These are phyloP conservation scores for Glossosoma conforme DNA, from an alignment of 1,140 invertebrate genomes.

Conservation along the genomic window DNA sequence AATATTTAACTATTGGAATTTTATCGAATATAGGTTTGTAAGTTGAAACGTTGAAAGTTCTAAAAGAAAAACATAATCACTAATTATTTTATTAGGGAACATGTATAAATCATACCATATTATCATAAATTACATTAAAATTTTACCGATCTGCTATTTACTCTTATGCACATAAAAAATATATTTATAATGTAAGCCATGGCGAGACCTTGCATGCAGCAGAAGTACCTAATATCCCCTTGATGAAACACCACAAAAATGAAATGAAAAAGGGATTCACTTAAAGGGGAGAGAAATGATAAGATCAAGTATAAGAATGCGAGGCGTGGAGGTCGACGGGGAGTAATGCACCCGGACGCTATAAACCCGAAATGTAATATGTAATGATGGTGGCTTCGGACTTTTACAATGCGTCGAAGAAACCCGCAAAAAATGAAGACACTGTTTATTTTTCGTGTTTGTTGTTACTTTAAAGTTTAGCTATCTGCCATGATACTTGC, in stretches of 20 bases:
- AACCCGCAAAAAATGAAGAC: slow-evolving; percentile 1
- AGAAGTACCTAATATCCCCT: not conserved
- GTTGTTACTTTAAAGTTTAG: no score
- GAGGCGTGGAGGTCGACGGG: not conserved
- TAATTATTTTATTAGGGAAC: not conserved
- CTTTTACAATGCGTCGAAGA: slow-evolving; percentile 5
- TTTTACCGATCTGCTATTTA: no score
- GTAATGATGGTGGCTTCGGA: slow-evolving; percentile 8
- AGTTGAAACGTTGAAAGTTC: no score
- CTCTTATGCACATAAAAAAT: no score
- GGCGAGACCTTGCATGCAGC: no score
- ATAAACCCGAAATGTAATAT: slow-evolving; percentile 19
- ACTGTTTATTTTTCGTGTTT: slow-evolving; percentile 2
- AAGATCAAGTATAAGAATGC: slow-evolving; percentile 10
- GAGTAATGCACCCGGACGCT: slow-evolving; percentile 9
- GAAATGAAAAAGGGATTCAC: slow-evolving; percentile 3
- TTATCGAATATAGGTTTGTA: no score
- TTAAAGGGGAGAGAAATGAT: slow-evolving; percentile 7
- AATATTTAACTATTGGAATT: no score
- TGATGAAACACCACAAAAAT: not conserved
- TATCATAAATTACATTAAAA: not conserved
- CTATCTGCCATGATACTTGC: no score
- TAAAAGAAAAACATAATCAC: no score
- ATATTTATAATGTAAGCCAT: no score
- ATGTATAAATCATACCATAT: not conserved